Conservation (phyloP, 2,888 invertebrate genomes). For the Arge pagana region DNA sequence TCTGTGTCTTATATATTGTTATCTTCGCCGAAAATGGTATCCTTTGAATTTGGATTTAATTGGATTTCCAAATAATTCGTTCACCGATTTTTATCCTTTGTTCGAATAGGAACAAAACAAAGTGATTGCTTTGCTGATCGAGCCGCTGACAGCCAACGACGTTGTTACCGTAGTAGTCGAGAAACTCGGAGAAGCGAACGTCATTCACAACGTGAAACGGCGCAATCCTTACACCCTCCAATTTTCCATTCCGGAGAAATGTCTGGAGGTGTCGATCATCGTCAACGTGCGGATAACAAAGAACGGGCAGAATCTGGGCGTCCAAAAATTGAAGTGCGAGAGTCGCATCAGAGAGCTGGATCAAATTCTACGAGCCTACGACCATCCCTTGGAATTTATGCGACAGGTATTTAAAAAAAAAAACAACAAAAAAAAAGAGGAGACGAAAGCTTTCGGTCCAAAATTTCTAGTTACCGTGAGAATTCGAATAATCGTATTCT, state of each 20-base stretch:
- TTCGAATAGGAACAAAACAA: slow-evolving; percentile 86
- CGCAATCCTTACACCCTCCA: slow-evolving; percentile 85
- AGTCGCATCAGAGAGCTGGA: slow-evolving; percentile 82
- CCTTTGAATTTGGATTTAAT: too few relatives aligned
- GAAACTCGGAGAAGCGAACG: slow-evolving; percentile 78
- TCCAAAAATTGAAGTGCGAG: slow-evolving; percentile 87
- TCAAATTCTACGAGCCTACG: slow-evolving; percentile 76
- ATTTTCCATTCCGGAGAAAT: slow-evolving; percentile 81
- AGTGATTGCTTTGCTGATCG: slow-evolving; percentile 77
- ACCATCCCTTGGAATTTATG: slow-evolving; percentile 86
- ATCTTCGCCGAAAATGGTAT: too few relatives aligned
- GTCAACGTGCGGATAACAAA: slow-evolving; percentile 81
- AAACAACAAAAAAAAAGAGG: too few relatives aligned
- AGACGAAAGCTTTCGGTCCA: too few relatives aligned
- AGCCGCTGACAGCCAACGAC: slow-evolving; percentile 78
- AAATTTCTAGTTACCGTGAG: too few relatives aligned
- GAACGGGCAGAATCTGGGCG: slow-evolving; percentile 79
- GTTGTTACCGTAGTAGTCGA: slow-evolving; percentile 78
- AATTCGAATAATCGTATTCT: not conserved
- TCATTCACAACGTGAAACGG: slow-evolving; percentile 75
- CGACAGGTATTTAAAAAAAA: slow-evolving; percentile 80
- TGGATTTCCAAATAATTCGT: too few relatives aligned
- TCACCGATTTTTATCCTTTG: too few relatives aligned
- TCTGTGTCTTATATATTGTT: too few relatives aligned
- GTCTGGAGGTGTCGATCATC: slow-evolving; percentile 81